These are phyloP conservation scores for Drosophila jambulina DNA, from an alignment of 1,140 invertebrate genomes.

Conservation along the genomic window DNA sequence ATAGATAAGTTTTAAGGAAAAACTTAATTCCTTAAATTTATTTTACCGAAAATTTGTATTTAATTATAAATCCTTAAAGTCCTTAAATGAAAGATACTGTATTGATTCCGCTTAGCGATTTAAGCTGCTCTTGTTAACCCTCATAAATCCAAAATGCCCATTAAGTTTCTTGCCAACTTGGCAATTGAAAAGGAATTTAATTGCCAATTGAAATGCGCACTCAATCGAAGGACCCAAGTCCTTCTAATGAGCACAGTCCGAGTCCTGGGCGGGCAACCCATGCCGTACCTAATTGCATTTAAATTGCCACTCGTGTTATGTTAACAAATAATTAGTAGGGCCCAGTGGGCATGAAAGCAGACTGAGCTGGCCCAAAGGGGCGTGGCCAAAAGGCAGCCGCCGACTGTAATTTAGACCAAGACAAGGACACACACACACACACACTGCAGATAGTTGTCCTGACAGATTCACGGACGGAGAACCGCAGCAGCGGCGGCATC, in stretches of 20 bases:
- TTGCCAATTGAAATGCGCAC: slow-evolving; percentile 51
- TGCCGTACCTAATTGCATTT: slow-evolving; percentile 77
- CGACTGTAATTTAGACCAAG: slow-evolving; percentile 50
- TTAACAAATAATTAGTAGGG: slow-evolving; percentile 82
- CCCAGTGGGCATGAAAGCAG: slow-evolving; percentile 64
- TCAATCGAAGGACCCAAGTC: slow-evolving; percentile 41
- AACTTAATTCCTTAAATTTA: background rate
- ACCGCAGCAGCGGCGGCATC: slow-evolving; percentile 45
- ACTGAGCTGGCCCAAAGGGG: slow-evolving; percentile 37
- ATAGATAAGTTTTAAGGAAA: background rate
- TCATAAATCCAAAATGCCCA: slow-evolving; percentile 47
- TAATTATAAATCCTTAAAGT: background rate
- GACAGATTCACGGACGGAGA: slow-evolving; percentile 19
- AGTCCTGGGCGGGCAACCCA: slow-evolving; percentile 28
- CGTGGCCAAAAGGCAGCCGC: slow-evolving; percentile 26
- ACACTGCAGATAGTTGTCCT: slow-evolving; percentile 21
- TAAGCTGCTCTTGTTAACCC: background rate
- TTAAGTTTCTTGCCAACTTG: slow-evolving; percentile 46
- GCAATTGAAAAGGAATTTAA: slow-evolving; percentile 44
- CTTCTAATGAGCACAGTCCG: slow-evolving; percentile 63
- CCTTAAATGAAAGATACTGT: background rate
- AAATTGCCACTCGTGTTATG: slow-evolving; percentile 83
- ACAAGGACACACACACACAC: slow-evolving; percentile 53
- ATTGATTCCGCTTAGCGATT: background rate
- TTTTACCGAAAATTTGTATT: background rate